These are phyloP conservation scores for Equus quagga DNA, from an alignment of 2,113 vertebrate species.

Conservation along the genomic window DNA sequence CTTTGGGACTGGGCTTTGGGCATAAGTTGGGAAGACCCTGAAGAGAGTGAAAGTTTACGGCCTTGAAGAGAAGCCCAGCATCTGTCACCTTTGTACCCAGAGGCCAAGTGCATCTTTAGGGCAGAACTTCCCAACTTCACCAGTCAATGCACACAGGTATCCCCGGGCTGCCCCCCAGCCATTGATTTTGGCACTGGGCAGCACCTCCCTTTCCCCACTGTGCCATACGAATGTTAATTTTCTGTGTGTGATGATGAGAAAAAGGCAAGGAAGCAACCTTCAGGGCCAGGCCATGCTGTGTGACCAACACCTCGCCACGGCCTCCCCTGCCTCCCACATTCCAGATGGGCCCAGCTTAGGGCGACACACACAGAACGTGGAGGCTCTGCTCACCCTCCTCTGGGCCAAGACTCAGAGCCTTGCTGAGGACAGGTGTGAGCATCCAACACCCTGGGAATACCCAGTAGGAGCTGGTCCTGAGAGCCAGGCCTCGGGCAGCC, in stretches of 20 bases:
- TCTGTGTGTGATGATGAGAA: not conserved
- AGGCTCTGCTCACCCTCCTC: not conserved
- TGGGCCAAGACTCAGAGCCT: not conserved
- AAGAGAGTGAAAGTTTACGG: not conserved
- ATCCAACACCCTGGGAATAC: not conserved
- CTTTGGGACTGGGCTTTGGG: not conserved
- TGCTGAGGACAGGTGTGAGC: not conserved
- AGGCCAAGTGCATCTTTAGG: too few relatives aligned
- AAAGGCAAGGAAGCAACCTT: not conserved
- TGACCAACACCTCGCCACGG: not conserved
- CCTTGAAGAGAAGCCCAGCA: not conserved
- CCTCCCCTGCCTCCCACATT: not conserved
- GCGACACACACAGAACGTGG: rapidly evolving
- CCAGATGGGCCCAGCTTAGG: not conserved
- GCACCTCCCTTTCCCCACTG: not conserved
- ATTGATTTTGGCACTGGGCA: not conserved
- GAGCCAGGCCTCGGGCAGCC: not conserved
- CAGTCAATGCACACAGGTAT: not conserved
- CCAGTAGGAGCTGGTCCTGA: not conserved
- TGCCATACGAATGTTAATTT: too few relatives aligned
- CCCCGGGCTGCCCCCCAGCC: not conserved
- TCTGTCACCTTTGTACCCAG: rapidly evolving
- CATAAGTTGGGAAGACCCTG: not conserved
- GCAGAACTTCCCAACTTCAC: not conserved
- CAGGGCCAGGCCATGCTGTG: not conserved